Conservation (phyloP, 1,140 invertebrate genomes). For the Cherax destructor region DNA sequence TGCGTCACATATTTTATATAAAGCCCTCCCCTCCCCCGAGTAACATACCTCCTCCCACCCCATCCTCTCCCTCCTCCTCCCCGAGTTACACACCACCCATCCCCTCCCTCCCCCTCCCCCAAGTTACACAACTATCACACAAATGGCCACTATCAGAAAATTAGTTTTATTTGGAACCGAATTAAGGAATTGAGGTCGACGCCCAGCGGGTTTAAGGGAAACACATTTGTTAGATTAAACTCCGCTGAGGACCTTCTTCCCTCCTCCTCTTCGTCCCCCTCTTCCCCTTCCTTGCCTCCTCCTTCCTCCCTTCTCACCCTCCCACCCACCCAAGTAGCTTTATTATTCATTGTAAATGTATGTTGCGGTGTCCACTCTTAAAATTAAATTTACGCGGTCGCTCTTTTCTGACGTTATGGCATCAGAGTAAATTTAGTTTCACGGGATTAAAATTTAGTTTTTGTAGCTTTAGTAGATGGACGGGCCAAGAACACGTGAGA, state of each 20-base stretch:
- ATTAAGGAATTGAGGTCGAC: slow-evolving; percentile 50
- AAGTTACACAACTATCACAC: background rate
- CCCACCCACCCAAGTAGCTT: background rate
- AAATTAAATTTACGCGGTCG: slow-evolving; percentile 38
- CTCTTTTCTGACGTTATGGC: background rate
- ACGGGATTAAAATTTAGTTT: too few species aligned
- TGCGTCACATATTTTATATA: too few species aligned
- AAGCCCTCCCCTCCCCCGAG: background rate
- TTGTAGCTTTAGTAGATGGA: too few species aligned
- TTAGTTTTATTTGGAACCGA: slow-evolving; percentile 33
- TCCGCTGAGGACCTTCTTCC: background rate
- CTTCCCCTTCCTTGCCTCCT: background rate
- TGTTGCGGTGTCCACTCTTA: slow-evolving; percentile 26
- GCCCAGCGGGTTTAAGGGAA: slow-evolving; percentile 1
- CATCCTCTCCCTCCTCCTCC: background rate
- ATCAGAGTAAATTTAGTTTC: too few species aligned
- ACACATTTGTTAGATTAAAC: slow-evolving; percentile 38
- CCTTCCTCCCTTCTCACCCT: too few species aligned
- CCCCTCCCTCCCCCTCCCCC: background rate
- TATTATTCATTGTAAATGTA: slow-evolving; percentile 46
- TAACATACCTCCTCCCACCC: background rate
- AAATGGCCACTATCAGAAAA: slow-evolving; percentile 34
- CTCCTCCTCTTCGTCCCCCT: background rate
- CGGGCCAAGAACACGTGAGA: too few species aligned
- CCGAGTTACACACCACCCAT: background rate